Evolutionary conservation across 2,888 invertebrate species (phyloP).

Genomic region (Emmelina monodactyla): DNA sequence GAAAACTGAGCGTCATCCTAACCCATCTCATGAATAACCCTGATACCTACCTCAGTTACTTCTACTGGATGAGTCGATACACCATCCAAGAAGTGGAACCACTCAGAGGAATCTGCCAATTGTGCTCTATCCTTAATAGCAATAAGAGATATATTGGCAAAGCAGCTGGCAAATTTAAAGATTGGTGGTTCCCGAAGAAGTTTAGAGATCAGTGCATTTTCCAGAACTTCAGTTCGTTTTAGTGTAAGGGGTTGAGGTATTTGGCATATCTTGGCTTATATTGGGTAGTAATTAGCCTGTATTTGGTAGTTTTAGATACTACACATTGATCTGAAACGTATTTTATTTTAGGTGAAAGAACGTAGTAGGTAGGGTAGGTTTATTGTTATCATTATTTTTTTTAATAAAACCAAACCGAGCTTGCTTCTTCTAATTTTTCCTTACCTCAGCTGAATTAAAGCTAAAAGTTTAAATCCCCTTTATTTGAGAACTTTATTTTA

Average conservation of each 20-base stretch:
- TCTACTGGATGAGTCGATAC: conserved; percentile 34
- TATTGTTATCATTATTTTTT: no score
- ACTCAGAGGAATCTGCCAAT: conserved; percentile 30
- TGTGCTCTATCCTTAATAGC: conserved; percentile 31
- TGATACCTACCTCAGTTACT: conserved; percentile 26
- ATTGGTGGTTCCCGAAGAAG: conserved; percentile 37
- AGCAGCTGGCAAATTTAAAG: conserved; percentile 27
- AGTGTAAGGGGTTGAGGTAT: no score
- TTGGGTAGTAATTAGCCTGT: no score
- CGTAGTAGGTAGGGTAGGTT: no score
- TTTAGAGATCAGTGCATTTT: conserved; percentile 10
- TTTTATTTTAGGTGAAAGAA: no score
- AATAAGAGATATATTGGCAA: conserved; percentile 15
- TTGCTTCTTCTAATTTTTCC: no score
- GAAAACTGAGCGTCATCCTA: conserved; percentile 26
- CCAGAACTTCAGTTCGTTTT: not conserved
- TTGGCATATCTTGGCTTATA: no score
- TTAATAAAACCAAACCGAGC: no score
- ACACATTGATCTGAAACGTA: no score
- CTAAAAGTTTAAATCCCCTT: not conserved
- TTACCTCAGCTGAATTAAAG: conserved; percentile 9
- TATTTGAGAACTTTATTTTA: conserved; percentile 4
- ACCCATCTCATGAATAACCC: conserved; percentile 26
- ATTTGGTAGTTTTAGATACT: no score
- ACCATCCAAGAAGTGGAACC: conserved; percentile 23